phyloP scores from a whole-genome alignment of 2,888 invertebrate genomes.

The Tenodera sinensis region DNA sequence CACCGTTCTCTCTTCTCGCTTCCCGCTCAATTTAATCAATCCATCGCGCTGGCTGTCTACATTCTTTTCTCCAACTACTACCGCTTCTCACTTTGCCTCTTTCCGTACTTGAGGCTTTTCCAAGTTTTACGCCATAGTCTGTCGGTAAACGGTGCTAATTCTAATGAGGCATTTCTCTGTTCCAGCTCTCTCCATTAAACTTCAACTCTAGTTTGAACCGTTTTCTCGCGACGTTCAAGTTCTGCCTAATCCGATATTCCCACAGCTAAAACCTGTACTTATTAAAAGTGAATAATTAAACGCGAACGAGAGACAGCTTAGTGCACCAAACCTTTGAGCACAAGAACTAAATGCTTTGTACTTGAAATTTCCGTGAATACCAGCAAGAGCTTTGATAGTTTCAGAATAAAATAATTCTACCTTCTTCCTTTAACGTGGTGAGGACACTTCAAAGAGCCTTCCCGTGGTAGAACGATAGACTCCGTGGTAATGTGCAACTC shows the following conservation, averaged over 20 bases:
- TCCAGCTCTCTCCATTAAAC: slow-evolving; percentile 6
- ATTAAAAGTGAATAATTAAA: not conserved
- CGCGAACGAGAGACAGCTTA: not conserved
- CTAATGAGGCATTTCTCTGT: not conserved
- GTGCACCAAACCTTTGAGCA: not conserved
- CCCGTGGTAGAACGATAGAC: too few relatives aligned
- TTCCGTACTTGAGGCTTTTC: not conserved
- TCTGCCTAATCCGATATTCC: not conserved
- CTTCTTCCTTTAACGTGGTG: too few relatives aligned
- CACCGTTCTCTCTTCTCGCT: not conserved
- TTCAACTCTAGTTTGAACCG: not conserved
- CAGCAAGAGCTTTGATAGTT: too few relatives aligned
- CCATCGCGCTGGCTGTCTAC: not conserved
- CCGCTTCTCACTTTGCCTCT: not conserved
- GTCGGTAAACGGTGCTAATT: not conserved
- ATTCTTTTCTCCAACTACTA: not conserved
- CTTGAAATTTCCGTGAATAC: too few relatives aligned
- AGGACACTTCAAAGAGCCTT: too few relatives aligned
- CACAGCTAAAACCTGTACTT: not conserved
- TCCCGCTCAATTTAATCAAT: not conserved
- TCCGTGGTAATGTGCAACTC: too few relatives aligned
- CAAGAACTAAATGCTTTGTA: not conserved
- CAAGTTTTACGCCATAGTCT: not conserved
- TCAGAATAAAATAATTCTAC: too few relatives aligned
- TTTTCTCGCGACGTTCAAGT: not conserved